Evolutionary conservation across 92 coral and sea anemone species (phyloP).

Genomic region (Epizoanthus ramosus): DNA sequence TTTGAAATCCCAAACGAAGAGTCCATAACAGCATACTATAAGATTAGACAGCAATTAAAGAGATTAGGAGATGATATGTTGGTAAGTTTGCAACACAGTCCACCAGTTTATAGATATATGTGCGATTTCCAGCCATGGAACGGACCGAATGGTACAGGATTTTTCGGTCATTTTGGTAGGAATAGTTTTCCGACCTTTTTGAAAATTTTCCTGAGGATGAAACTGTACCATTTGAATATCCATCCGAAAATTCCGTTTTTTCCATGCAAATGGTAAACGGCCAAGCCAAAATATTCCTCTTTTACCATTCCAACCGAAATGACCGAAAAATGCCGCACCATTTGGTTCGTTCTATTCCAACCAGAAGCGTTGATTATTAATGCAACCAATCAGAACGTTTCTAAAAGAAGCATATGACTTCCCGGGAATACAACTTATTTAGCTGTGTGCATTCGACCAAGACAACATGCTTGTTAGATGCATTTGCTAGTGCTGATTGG

Average conservation of each 20-base stretch:
- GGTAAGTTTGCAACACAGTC: slow-evolving; percentile 50
- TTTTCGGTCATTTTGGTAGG: too few relatives aligned
- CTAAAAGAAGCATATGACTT: slow-evolving; percentile 80
- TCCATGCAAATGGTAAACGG: too few relatives aligned
- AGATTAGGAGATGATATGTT: slow-evolving; percentile 91
- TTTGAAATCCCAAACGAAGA: slow-evolving; percentile 91
- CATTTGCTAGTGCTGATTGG: slow-evolving; percentile 17
- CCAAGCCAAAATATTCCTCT: too few relatives aligned
- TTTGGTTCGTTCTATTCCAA: too few relatives aligned
- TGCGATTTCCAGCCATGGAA: too few relatives aligned
- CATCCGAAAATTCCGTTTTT: too few relatives aligned
- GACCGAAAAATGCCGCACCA: too few relatives aligned
- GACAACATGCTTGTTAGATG: slow-evolving; percentile 46
- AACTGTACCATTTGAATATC: too few relatives aligned
- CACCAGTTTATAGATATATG: not conserved
- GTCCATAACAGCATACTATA: slow-evolving; percentile 88
- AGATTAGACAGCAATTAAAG: slow-evolving; percentile 91
- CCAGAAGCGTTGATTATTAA: slow-evolving; percentile 59
- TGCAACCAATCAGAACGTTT: slow-evolving; percentile 76
- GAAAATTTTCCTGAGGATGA: too few relatives aligned
- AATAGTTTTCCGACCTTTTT: too few relatives aligned
- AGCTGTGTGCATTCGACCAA: slow-evolving; percentile 80
- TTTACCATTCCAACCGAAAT: too few relatives aligned
- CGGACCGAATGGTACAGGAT: too few relatives aligned
- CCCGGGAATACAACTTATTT: slow-evolving; percentile 65